Conservation (phyloP, 2,888 invertebrate genomes). For the Amitus sp. region DNA sequence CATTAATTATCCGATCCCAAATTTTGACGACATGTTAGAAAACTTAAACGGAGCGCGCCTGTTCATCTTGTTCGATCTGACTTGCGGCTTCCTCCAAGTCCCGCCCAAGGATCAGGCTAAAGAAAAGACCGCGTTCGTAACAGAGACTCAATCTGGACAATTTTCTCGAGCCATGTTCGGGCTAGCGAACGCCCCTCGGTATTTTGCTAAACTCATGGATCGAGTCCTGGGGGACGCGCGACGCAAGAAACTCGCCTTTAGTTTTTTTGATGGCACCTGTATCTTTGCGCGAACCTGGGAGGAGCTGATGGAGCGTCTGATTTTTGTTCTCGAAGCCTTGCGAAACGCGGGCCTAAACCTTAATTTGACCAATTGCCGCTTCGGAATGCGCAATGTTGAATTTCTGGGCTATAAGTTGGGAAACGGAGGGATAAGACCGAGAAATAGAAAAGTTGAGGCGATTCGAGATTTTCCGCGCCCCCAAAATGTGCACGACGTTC, state of each 20-base stretch:
- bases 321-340: constrained; percentile 8
- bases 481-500: constrained; percentile 17
- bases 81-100: constrained; percentile 39
- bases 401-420: constrained; percentile 16
- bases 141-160: constrained; percentile 40
- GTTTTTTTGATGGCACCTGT: constrained; percentile 18
- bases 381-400: constrained; percentile 32
- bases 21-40: constrained; percentile 55
- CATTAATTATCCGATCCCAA: constrained; percentile 54
- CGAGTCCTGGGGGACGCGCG: constrained; percentile 1
- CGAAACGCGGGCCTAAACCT: constrained; percentile 12
- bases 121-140: constrained; percentile 20
- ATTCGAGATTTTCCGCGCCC: constrained; percentile 14
- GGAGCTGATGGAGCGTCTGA: constrained; percentile 16
- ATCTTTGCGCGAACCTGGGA: constrained; percentile 9
- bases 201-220: constrained; percentile 39
- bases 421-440: constrained; percentile 28
- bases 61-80: constrained; percentile 51
- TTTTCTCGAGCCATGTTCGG: constrained; percentile 48
- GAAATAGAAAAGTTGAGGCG: constrained; percentile 14
- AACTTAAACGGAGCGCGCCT: constrained; percentile 42
- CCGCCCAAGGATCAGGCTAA: not conserved
- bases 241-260: constrained; percentile 12
- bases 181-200: constrained; percentile 45
- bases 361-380: constrained; percentile 10